Conservation (phyloP, 2,113 vertebrate species). For the Aphelocoma coerulescens region DNA sequence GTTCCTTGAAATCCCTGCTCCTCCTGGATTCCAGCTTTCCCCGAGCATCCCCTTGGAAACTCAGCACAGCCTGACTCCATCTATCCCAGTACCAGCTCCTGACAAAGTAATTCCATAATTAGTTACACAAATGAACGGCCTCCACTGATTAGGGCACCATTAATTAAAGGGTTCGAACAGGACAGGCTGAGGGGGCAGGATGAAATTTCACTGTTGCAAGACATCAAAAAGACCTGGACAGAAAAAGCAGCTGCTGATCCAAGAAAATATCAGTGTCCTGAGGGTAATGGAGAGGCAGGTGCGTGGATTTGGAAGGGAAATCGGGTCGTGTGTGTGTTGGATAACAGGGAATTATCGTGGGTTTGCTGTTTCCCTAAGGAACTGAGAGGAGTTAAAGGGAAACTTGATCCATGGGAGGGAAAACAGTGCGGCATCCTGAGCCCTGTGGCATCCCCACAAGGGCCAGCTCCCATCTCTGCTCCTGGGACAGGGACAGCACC, state of each 20-base stretch:
- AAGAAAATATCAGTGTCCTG: neutral
- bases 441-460: neutral
- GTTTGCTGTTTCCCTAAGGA: slow-evolving; percentile 50
- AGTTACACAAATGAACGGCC: neutral
- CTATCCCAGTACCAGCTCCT: neutral
- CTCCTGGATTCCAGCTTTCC: neutral
- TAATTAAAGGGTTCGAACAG: neutral
- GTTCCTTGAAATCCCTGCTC: neutral
- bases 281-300: slow-evolving; percentile 19
- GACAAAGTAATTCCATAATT: neutral
- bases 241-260: slow-evolving; percentile 29
- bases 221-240: slow-evolving; percentile 17
- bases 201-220: slow-evolving; percentile 47
- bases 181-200: neutral
- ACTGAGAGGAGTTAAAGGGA: slow-evolving; percentile 38
- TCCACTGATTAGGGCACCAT: neutral
- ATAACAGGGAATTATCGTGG: slow-evolving; percentile 64
- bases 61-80: neutral
- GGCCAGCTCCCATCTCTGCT: neutral
- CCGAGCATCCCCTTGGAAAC: neutral
- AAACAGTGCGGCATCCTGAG: slow-evolving; percentile 11
- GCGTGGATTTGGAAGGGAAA: neutral
- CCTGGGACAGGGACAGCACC: neutral
- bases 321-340: slow-evolving; percentile 39
- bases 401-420: slow-evolving; percentile 48